Evolutionary conservation across 2,888 invertebrate genomes (phyloP), one percentile per base, ranked within the genome.

Genomic region (Hirtodrosophila duncani): DNA sequence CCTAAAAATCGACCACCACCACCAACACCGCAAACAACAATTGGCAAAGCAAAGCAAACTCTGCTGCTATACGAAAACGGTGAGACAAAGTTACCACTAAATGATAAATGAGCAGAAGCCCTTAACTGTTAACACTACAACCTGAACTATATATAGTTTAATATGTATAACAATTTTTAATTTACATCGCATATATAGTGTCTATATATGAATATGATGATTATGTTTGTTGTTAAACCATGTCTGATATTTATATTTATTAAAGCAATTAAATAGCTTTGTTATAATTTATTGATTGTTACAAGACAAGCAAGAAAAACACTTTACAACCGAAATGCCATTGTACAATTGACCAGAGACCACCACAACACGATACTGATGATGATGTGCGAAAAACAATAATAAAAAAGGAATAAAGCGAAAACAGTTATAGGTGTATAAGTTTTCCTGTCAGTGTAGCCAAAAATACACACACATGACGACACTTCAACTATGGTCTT

Each of bases 161-260:
- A n/a, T n/a, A n/a, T n/a, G n/a, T n/a, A n/a, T n/a, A n/a, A n/a
- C n/a, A 21, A 37, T 24, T 43, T 38, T 53, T 38, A 38, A 41
- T 53, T 51, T 21, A n/a, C 16, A 38, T 16, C 29, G 10, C 41
- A 16, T 38, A 38, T 42, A 34, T 37, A 72, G 27, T 31, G 27
- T 17, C 27, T 17, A 21, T 45, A 44, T 34, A 50, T 43, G 23
- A 27, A 48, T 31, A 26, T 45, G 51, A 51, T 53, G 44, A 62
- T 52, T 55, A 50, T 67, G 49, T 80, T 77, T 72, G 41, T 74
- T 70, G 67, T 74, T 80, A 39, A 77, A 68, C 68, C 65, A 56
- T 77, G 69, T 74, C 81, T 77, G 81, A 72, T 78, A 80, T 81
- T 74, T 77, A 72, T 78, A 80, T 81, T 74, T 77, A 72, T 72